phyloP scores from a whole-genome alignment of 2,113 vertebrate species.

The Ophthalmotilapia sp. region DNA sequence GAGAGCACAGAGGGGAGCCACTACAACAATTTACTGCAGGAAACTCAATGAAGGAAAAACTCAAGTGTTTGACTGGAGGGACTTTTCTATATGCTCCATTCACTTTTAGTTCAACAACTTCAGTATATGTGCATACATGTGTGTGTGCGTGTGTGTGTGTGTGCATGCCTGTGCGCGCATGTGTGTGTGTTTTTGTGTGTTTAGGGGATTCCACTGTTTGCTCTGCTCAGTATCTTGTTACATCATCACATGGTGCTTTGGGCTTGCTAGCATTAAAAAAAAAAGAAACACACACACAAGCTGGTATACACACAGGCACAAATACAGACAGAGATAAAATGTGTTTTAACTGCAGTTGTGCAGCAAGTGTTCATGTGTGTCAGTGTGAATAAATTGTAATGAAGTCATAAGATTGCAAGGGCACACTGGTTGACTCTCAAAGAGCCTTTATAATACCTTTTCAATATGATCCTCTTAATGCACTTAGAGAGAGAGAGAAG shows the following conservation, averaged over 20 bases:
- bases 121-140: not conserved
- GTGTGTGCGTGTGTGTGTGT: not conserved
- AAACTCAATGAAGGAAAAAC: slow-evolving; percentile 23
- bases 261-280: not conserved
- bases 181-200: not conserved
- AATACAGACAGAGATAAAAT: not conserved
- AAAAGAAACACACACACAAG: not conserved
- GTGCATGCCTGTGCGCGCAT: not conserved
- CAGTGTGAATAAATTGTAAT: not conserved
- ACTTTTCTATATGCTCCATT: slow-evolving; percentile 16
- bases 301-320: not conserved
- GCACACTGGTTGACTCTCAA: not conserved
- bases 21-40: slow-evolving; percentile 16
- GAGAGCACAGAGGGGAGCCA: slow-evolving; percentile 1
- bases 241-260: slow-evolving; percentile 35
- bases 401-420: slow-evolving; percentile 15
- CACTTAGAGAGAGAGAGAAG: not conserved
- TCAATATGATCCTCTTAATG: not conserved
- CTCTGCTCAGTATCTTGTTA: slow-evolving; percentile 25
- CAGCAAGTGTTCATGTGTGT: not conserved
- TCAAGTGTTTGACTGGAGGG: slow-evolving; percentile 12
- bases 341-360: not conserved
- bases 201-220: slow-evolving; percentile 31
- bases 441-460: slow-evolving; percentile 5
- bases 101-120: not conserved